These are phyloP conservation scores for Mycalesis mineus DNA, from an alignment of 2,888 invertebrate genomes.

Conservation along the genomic window DNA sequence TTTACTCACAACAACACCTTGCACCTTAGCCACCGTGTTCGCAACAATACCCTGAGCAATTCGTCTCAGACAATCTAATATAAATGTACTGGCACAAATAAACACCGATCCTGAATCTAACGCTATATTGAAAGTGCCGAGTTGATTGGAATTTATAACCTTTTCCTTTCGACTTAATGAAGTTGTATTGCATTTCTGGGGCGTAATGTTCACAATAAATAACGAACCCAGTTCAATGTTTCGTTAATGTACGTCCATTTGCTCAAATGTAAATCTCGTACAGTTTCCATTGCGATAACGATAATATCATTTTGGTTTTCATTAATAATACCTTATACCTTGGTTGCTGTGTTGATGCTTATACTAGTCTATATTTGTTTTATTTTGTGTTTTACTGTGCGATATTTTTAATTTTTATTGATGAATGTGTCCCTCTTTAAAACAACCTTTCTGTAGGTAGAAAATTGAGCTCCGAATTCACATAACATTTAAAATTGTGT, in stretches of 20 bases:
- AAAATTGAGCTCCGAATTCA: too few relatives aligned
- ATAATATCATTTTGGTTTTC: not conserved
- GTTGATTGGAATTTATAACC: slow-evolving; percentile 53
- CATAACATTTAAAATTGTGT: too few relatives aligned
- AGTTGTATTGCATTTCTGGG: slow-evolving; percentile 50
- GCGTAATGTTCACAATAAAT: slow-evolving; percentile 48
- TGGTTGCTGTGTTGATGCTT: not conserved
- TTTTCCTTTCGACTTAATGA: slow-evolving; percentile 50
- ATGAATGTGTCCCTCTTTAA: too few relatives aligned
- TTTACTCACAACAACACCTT: not conserved
- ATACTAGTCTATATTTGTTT: too few relatives aligned
- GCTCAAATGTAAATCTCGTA: slow-evolving; percentile 20
- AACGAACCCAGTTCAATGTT: slow-evolving; percentile 39
- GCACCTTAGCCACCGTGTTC: not conserved
- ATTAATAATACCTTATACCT: not conserved
- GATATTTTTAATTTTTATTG: too few relatives aligned
- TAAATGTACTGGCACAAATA: slow-evolving; percentile 27
- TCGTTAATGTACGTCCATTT: slow-evolving; percentile 34
- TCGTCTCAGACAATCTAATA: slow-evolving; percentile 23
- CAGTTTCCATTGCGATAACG: not conserved
- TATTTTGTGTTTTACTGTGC: too few relatives aligned
- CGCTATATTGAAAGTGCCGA: slow-evolving; percentile 40
- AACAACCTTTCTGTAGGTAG: too few relatives aligned
- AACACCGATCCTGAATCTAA: slow-evolving; percentile 35
- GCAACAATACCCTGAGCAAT: slow-evolving; percentile 11